phyloP scores from a whole-genome alignment of 2,113 vertebrate genomes.

The Neotoma lepida region DNA sequence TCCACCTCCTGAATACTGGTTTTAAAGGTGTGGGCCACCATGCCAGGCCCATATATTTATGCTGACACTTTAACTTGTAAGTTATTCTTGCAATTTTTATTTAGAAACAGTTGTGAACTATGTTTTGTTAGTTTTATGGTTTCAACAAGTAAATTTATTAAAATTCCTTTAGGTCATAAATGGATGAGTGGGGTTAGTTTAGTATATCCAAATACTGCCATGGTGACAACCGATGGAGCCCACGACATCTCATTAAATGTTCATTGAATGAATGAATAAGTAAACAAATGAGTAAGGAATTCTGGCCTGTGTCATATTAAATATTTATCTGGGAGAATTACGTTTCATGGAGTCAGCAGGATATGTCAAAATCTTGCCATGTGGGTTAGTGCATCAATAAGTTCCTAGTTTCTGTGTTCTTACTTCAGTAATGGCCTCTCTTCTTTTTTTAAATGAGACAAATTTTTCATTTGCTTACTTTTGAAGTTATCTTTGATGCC shows the following conservation, averaged over 20 bases:
- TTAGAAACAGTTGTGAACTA: not conserved
- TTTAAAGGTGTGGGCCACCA: not conserved
- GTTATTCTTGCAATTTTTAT: not conserved
- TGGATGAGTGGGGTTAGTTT: not conserved
- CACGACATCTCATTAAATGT: conserved; percentile 58
- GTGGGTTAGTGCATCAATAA: not conserved
- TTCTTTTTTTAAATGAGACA: not conserved
- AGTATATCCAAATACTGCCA: not conserved
- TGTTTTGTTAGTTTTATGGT: not conserved
- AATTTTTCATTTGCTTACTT: not conserved
- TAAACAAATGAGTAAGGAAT: conserved; percentile 53
- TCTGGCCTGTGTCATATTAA: conserved; percentile 30
- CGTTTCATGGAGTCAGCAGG: conserved; percentile 24
- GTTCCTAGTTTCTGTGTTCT: not conserved
- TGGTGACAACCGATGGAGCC: not conserved
- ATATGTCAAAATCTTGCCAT: conserved; percentile 15
- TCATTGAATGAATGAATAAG: conserved; percentile 62
- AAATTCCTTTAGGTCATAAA: not conserved
- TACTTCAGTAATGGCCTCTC: not conserved
- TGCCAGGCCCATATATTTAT: conserved; percentile 14
- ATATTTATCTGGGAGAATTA: conserved; percentile 60
- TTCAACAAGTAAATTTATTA: conserved; percentile 4
- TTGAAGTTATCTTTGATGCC: not conserved
- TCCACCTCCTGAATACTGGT: not conserved
- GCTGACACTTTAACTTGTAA: not conserved